Base-by-base conservation (phyloP, 2,888 invertebrate species). In the Odontocolon sp. region DNA sequence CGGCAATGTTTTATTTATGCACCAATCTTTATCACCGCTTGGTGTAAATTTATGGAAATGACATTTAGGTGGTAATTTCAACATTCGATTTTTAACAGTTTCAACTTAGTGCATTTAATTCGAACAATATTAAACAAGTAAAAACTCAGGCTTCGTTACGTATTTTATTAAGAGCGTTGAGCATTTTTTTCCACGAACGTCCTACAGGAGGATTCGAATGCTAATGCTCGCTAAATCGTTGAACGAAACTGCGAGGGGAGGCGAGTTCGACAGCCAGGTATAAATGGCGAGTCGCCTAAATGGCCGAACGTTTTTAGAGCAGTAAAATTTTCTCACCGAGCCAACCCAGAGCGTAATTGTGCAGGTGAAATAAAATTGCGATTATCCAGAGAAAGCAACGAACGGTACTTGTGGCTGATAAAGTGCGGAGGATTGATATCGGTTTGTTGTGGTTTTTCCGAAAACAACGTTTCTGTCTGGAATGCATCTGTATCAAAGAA, bases 231-330 rank as follows among this genome's bases (percentile, higher is more conserved):
- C 54, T 84, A 83, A 85, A 85, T 85, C 82, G 81, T 74, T 31
- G 64, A 50, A 57, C 68, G 69, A 54, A 71, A 72, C 71, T 69
- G 70, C 45, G 67, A 23, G 67, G 42, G 52, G 3, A 31, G 45
- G 31, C 16, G 45, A 45, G 45, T 14, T 23, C 42, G 23, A 36
- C 67, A 45, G 56, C 21, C 83, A 84, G 84, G 84, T 67, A 56
- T 83, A 85, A 85, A 83, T 85, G 85, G 84, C 85, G 85, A 82
- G 69, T 61, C 83, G 83, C 82, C 82, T 83, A 84, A 84, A 85
- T 82, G 83, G 83, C 75, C 82, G 67, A 80, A 79, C 81, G 77
- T 75, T 82, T 67, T 45, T 56, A 69, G 71, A 78, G 76, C 78
- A 70, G 81, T 80, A 78, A 83, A 83, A 81, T 82, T 67, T 81